Evolutionary conservation across 1,140 invertebrate species (phyloP), one percentile per base, ranked within the genome.

Genomic region (Nasonia vitripennis): DNA sequence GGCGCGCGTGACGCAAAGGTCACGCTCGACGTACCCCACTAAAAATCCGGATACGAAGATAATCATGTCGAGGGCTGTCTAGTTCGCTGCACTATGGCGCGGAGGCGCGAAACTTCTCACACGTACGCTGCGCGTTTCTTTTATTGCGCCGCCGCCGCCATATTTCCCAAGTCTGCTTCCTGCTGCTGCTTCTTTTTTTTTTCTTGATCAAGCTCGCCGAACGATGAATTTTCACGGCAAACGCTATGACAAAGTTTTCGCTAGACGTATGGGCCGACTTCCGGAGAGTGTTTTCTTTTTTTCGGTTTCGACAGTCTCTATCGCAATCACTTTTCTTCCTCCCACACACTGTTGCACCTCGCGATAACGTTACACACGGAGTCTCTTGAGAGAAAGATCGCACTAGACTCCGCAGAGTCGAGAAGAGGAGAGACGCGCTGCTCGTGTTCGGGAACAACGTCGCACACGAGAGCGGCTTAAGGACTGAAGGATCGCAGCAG

Each of bases 41-140:
- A 94, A 91, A 93, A 95, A 95, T 94, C 95, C 95, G 81, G 95
- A 95, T 89, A 95, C 94, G 90, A 95, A 95, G 91, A 95, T 95
- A 90, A 95, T 95, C 95, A 95, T 95, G 84, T 88, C 92, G 88
- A 82, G 41, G 70, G 84, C 74, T 78, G 34, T 20, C 34, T 0
- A 17, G 68, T 34, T 71, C 68, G 17, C 68, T 62, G 68, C 31
- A 12, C 68, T 11, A 27, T 27, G 1, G 27, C 27, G 14, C 11
- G 12, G 31, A 62, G 10, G 27, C 78, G 45, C 75, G 45, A 48
- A 71, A 31, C 23, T 71, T 34, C 23, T 51, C 75, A 41, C 20
- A 70, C 31, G 27, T 27, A 27, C 1, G 27, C 27, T 27, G 27
- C 73, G 37, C 34, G 34, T 55, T 62, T 74, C 81, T n/a, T 70